Percentiles rank a stretch among this genome's conserved stretches.
phyloP scores from a whole-genome alignment of 2,797 vertebrate species.

The Hippopotamyrus pictus region DNA sequence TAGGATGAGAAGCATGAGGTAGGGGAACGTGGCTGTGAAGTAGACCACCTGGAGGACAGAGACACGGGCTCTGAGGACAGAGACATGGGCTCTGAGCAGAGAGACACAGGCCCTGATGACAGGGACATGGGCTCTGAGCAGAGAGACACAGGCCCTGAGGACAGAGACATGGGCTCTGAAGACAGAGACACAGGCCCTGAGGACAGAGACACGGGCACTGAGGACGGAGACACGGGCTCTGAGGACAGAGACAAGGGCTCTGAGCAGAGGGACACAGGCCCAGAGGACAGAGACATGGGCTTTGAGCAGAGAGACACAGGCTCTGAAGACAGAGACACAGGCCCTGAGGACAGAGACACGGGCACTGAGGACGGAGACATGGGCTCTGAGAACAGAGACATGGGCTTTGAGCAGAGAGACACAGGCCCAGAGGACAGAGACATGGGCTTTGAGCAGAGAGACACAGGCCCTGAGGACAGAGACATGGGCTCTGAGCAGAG shows the following conservation, averaged over 20 bases:
- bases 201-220: background rate
- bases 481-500: background rate
- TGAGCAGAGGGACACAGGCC: background rate
- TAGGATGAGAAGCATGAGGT: conserved; percentile 77
- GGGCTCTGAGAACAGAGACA: too few relatives aligned
- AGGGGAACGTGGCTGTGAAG: conserved; percentile 85
- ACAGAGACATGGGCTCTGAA: background rate
- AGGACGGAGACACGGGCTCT: background rate
- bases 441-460: background rate
- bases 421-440: background rate
- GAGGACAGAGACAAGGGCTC: background rate
- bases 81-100: background rate
- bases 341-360: background rate
- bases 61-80: background rate
- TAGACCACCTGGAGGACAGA: conserved; percentile 73
- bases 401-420: background rate
- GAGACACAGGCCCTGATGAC: background rate
- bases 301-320: background rate
- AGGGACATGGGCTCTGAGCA: background rate
- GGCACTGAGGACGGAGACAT: background rate
- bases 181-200: background rate
- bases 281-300: background rate
- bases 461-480: background rate
- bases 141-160: background rate
- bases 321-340: conserved; percentile 49